Evolutionary conservation across 2,113 vertebrate species (phyloP).

Genomic region (Carassius gibelio): DNA sequence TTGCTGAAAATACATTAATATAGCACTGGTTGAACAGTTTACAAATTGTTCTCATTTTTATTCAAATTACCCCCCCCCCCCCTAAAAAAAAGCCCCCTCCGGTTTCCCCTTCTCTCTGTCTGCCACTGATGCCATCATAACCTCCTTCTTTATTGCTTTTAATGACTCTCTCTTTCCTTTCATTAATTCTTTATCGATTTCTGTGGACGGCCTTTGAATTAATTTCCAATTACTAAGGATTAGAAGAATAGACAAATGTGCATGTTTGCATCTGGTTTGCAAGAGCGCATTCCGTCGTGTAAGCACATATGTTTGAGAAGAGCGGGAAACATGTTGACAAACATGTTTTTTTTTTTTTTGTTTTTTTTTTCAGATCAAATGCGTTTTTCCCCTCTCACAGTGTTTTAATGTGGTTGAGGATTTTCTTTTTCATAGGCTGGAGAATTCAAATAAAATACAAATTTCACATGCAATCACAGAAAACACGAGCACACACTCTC

Average conservation of each 20-base stretch:
- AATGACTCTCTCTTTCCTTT: conserved; percentile 79
- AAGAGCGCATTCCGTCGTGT: not conserved
- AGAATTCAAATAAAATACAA: conserved; percentile 21
- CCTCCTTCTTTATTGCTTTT: conserved; percentile 78
- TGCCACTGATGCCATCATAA: conserved; percentile 77
- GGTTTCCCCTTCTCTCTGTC: conserved; percentile 58
- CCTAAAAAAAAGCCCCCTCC: not conserved
- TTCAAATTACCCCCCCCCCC: not conserved
- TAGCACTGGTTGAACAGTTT: not conserved
- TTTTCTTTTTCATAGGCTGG: conserved; percentile 20
- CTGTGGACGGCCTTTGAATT: conserved; percentile 76
- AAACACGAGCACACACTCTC: conserved; percentile 1
- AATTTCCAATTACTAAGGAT: conserved; percentile 81
- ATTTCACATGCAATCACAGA: not conserved
- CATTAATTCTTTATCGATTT: conserved; percentile 84
- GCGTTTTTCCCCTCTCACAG: conserved; percentile 15
- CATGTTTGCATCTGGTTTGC: conserved; percentile 49
- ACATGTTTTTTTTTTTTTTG: conserved; percentile 1
- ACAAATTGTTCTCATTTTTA: not conserved
- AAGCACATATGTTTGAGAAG: conserved; percentile 20
- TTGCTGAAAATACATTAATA: not conserved
- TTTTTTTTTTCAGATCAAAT: conserved; percentile 20
- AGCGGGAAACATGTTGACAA: conserved; percentile 27
- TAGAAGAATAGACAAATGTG: conserved; percentile 67
- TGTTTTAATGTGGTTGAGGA: conserved; percentile 13